These are phyloP conservation scores for Oasisia sp. DNA, from an alignment of 2,888 invertebrate species.

Conservation along the genomic window DNA sequence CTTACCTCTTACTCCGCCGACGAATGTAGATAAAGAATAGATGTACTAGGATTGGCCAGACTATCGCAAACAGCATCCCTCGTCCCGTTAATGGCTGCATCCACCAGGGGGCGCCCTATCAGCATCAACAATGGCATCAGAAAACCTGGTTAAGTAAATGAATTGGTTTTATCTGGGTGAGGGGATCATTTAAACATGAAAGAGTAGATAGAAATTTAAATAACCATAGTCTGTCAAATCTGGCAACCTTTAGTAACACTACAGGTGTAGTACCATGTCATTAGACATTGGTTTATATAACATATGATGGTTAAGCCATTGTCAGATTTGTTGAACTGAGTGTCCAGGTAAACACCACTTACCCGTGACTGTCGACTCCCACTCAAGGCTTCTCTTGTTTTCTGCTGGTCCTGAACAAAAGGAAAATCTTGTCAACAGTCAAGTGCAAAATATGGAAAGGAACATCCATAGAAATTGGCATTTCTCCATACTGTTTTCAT, in stretches of 20 bases:
- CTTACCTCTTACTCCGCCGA: not conserved
- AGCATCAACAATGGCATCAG: not conserved
- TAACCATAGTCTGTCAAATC: too few relatives aligned
- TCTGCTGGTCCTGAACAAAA: not conserved
- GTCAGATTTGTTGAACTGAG: not conserved
- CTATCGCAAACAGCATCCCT: slow-evolving; percentile 1
- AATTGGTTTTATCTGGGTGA: not conserved
- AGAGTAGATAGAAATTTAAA: too few relatives aligned
- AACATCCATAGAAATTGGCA: not conserved
- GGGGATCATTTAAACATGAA: too few relatives aligned
- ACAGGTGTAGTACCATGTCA: too few relatives aligned
- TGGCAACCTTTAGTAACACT: too few relatives aligned
- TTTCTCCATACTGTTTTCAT: too few relatives aligned
- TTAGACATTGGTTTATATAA: too few relatives aligned
- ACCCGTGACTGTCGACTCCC: not conserved
- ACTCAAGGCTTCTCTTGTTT: not conserved
- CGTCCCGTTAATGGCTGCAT: not conserved
- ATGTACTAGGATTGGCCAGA: not conserved
- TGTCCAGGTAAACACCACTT: not conserved
- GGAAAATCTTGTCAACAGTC: not conserved
- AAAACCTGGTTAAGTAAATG: not conserved
- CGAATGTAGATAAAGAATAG: not conserved
- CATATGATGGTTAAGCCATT: not conserved
- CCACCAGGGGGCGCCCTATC: not conserved
- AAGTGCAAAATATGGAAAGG: not conserved